Conservation (phyloP, 2,888 invertebrate genomes). For the Parnassius orleans region DNA sequence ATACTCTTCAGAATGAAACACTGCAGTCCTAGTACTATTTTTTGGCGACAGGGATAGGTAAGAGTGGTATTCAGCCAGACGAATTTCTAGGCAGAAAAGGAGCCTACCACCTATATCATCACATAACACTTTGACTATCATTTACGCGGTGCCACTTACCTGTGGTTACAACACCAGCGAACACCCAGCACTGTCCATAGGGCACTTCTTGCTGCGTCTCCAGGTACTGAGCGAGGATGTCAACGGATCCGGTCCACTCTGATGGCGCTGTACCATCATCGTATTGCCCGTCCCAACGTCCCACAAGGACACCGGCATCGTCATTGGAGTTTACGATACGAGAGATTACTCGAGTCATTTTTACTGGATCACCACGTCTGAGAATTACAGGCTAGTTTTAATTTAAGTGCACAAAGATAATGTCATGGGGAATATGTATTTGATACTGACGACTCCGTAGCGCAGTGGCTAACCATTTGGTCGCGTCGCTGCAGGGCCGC, state of each 20-base stretch:
- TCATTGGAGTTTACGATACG: constrained; percentile 88
- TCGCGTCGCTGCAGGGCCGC: too few relatives aligned
- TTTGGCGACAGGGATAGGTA: too few relatives aligned
- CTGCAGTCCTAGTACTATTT: too few relatives aligned
- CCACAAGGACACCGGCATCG: constrained; percentile 85
- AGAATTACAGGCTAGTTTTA: constrained; percentile 22
- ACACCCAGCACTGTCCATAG: constrained; percentile 95
- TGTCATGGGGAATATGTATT: too few relatives aligned
- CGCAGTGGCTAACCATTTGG: too few relatives aligned
- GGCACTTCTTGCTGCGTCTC: constrained; percentile 84
- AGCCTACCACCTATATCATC: too few relatives aligned
- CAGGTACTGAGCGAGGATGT: constrained; percentile 86
- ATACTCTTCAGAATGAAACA: too few relatives aligned
- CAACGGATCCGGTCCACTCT: constrained; percentile 90
- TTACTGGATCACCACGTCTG: constrained; percentile 86
- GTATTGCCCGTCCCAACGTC: constrained; percentile 88
- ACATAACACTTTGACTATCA: too few relatives aligned
- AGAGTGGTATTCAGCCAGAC: too few relatives aligned
- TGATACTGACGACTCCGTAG: too few relatives aligned
- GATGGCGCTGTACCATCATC: constrained; percentile 87
- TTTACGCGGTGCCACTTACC: constrained; percentile 60
- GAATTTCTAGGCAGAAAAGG: too few relatives aligned
- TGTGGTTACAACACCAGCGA: constrained; percentile 90
- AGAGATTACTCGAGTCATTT: constrained; percentile 85
- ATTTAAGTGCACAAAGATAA: too few relatives aligned